Conservation (phyloP, 2,113 vertebrate genomes). For the Struthidea cinerea region DNA sequence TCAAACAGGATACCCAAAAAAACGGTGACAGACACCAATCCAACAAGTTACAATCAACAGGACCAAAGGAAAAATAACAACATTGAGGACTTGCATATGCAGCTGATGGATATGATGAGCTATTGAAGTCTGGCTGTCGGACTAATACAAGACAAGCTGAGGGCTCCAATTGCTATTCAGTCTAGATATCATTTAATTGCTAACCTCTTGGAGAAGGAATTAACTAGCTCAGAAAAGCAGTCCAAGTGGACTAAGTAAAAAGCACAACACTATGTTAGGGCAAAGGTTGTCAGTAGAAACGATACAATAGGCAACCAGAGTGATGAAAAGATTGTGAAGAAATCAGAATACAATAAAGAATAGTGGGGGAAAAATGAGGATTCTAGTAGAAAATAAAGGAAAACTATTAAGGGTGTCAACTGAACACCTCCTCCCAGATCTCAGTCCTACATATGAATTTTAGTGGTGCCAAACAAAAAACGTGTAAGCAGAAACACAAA, state of each 20-base stretch:
- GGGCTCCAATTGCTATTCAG: background rate
- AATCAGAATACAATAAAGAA: background rate
- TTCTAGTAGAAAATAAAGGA: background rate
- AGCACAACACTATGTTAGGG: background rate
- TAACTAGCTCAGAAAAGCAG: background rate
- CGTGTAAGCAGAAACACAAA: background rate
- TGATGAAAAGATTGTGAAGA: background rate
- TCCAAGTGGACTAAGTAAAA: background rate
- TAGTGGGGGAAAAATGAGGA: accelerated
- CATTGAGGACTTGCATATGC: background rate
- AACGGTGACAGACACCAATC: background rate
- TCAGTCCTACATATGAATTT: background rate
- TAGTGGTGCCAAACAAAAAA: background rate
- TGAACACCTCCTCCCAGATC: background rate
- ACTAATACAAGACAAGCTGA: background rate
- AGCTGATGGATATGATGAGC: background rate
- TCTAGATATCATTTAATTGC: background rate
- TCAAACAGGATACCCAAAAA: background rate
- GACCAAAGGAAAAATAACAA: background rate
- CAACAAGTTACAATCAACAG: background rate
- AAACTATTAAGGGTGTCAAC: background rate
- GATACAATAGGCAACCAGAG: background rate
- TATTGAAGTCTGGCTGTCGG: background rate
- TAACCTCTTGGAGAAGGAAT: background rate
- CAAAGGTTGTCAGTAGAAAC: background rate